A percentile compares a stretch with the other conserved stretches of the same genome.
These are phyloP conservation scores for Clupea harengus DNA, from an alignment of 2,113 vertebrate genomes.

Conservation along the genomic window DNA sequence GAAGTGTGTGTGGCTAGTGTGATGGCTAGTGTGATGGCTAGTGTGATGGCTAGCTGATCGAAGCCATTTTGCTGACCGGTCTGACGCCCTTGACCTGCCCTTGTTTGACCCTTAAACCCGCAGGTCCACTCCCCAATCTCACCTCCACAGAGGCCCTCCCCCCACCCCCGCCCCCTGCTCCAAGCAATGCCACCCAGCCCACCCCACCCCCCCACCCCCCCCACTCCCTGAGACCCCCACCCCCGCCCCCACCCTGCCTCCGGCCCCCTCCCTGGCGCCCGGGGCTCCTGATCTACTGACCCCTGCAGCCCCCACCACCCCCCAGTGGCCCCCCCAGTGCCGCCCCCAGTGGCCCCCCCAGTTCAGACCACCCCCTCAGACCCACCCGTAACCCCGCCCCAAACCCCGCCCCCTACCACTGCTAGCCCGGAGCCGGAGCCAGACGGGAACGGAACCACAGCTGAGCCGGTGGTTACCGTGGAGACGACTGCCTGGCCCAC, in stretches of 20 bases:
- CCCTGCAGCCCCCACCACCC: conserved; percentile 41
- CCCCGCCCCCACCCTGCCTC: background rate
- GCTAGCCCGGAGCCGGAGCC: background rate
- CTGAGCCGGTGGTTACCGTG: background rate
- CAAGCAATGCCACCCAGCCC: background rate
- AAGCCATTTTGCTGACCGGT: background rate
- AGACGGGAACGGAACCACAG: background rate
- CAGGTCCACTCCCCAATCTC: background rate
- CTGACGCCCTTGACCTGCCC: background rate
- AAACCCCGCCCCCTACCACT: background rate
- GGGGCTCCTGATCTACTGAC: background rate
- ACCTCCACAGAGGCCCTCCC: background rate
- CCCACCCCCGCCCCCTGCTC: background rate
- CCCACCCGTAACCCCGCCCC: background rate
- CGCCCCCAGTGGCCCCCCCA: conserved; percentile 19
- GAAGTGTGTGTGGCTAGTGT: too few species aligned
- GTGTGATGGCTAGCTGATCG: too few species aligned
- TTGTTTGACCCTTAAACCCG: too few species aligned
- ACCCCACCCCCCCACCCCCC: background rate
- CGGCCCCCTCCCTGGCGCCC: conserved; percentile 5
- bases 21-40: too few species aligned
- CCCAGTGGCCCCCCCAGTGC: conserved; percentile 15
- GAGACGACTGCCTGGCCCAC: background rate
- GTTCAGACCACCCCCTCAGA: conserved; percentile 4
- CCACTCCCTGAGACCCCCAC: conserved; percentile 24